These are phyloP conservation scores for Pristionchus fissidentatus DNA, from an alignment of 2,888 invertebrate genomes.

Conservation along the genomic window DNA sequence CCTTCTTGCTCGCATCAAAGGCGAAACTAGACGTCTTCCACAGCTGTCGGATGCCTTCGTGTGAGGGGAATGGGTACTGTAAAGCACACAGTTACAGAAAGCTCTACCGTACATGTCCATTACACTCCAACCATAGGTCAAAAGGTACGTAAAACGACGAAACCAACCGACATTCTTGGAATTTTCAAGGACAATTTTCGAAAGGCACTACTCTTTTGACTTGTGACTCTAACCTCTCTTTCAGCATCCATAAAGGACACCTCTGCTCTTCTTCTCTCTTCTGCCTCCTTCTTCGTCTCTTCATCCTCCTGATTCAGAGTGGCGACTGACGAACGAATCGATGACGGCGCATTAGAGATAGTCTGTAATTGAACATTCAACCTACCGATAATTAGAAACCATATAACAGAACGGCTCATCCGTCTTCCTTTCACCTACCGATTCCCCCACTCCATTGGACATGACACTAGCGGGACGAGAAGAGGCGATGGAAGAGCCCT, in stretches of 20 bases:
- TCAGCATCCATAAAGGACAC: not conserved
- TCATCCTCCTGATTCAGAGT: not conserved
- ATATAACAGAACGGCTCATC: not conserved
- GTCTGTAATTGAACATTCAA: too few species aligned
- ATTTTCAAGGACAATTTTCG: too few species aligned
- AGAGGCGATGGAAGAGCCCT: too few species aligned
- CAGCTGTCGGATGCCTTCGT: not conserved
- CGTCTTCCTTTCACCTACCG: not conserved
- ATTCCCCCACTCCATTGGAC: not conserved
- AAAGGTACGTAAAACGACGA: too few species aligned
- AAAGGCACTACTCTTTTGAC: too few species aligned
- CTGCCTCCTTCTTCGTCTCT: not conserved
- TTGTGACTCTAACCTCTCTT: not conserved
- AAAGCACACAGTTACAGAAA: not conserved
- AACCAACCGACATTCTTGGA: too few species aligned
- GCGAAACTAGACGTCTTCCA: not conserved
- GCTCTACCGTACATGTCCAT: not conserved
- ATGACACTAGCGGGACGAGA: not conserved
- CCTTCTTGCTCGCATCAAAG: not conserved
- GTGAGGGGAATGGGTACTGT: not conserved
- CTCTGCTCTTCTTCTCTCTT: not conserved
- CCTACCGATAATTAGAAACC: too few species aligned
- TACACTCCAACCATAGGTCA: too few species aligned
- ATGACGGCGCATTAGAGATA: too few species aligned
- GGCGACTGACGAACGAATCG: too few species aligned